Evolutionary conservation across 2,797 vertebrate genomes (phyloP), one percentile per base, ranked within the genome.

Genomic region (Poecilia wingei): DNA sequence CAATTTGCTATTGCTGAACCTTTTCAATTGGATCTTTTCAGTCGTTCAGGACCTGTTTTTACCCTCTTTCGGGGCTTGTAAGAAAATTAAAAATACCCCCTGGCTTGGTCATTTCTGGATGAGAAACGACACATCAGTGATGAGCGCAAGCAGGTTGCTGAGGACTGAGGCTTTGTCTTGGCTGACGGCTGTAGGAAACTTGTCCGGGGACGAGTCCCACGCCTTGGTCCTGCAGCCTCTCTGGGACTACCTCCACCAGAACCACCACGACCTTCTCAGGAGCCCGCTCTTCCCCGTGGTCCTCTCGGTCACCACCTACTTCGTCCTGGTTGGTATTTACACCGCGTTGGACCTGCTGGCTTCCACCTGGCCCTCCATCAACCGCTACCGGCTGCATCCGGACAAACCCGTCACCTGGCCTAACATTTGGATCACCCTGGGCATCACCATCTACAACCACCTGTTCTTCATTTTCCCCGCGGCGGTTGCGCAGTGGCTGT

Each of bases 391-490:
- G 90, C 92, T 97, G 71, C 95, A 96, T 33, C 95, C 94, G 0
- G 92, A 95, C 72, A 87, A 78, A 69, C 88, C 90, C 0, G 79
- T 97, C 84, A 93, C 92, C 68, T 94, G 91, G 95, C 88, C 88
- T 0, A 92, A 94, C 84, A 94, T 97, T 78, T 92, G 94, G 92
- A 86, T 79, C 51, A 95, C 96, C 0, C 82, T 97, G 80, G 82
- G 90, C 0, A 82, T 96, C 84, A 96, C 96, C 66, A 46, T 92
- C 74, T 95, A 95, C 93, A 96, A 97, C 90, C 95, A 97, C 71
- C 78, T 96, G 79, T 86, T 96, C 6, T 96, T 95, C 88, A 94
- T 97, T 82, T 95, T 96, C 18, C 96, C 96, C 0, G 94, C 96
- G 0, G 92, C 96, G 0, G 91, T 95, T 4, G 95, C 93, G 3